Conservation (phyloP, 2,888 invertebrate species). For the Craniophora ligustri region DNA sequence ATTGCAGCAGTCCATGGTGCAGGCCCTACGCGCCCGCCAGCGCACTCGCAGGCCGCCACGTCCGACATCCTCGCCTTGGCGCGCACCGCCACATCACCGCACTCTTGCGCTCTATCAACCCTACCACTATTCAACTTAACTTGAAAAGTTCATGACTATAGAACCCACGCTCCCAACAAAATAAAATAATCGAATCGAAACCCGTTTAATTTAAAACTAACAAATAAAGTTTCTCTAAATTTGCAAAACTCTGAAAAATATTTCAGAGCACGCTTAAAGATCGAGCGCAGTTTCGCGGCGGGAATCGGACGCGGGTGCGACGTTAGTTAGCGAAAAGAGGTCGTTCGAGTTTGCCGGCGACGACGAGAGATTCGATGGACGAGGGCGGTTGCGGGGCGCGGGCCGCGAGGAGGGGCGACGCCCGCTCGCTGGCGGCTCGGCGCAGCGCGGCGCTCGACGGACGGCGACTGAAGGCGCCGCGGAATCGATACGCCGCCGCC, state of each 20-base stretch:
- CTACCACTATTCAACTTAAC: conserved; percentile 43
- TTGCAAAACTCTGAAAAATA: conserved; percentile 51
- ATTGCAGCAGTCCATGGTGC: conserved; percentile 86
- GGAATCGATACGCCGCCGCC: conserved; percentile 86
- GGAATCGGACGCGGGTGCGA: conserved; percentile 82
- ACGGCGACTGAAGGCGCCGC: conserved; percentile 86
- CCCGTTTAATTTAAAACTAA: conserved; percentile 22
- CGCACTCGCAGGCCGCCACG: conserved; percentile 67
- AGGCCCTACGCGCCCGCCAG: conserved; percentile 74
- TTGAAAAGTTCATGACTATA: conserved; percentile 46
- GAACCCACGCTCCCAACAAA: conserved; percentile 25
- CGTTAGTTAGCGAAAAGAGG: conserved; percentile 87
- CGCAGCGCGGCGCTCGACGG: conserved; percentile 88
- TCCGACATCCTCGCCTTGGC: conserved; percentile 68
- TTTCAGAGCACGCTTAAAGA: conserved; percentile 62
- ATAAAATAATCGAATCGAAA: conserved; percentile 22
- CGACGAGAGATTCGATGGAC: conserved; percentile 74
- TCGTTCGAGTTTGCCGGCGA: conserved; percentile 87
- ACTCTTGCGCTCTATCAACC: conserved; percentile 60
- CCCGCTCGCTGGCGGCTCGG: conserved; percentile 84
- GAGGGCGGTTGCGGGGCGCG: conserved; percentile 65
- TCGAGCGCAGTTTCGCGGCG: conserved; percentile 84
- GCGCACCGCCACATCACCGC: conserved; percentile 71
- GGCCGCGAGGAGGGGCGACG: conserved; percentile 75
- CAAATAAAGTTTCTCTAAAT: conserved; percentile 39